Base-by-base conservation (phyloP, 2,113 vertebrate species). In the Percopsis transmontana region DNA sequence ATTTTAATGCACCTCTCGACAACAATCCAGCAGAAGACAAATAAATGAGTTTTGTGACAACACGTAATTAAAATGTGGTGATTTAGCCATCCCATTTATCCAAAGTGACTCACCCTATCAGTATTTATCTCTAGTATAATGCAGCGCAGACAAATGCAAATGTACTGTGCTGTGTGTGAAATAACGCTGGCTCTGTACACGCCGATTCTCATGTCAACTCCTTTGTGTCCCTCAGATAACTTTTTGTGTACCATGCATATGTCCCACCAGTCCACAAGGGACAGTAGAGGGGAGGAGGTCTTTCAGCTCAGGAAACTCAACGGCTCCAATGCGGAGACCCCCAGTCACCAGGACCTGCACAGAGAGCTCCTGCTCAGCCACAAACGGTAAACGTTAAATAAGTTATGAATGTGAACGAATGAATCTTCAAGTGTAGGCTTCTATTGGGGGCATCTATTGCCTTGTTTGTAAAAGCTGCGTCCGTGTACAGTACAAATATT, bases 351-450 rank as follows among this genome's bases (percentile, higher is more conserved):
- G 61, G 88, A 92, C 61, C 84, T 94, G 62, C 93, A 94, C 68
- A 73, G 84, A 6, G 93, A 95, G 76, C 90, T 95, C 64, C 68
- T 93, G 54, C 90, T 94, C 57, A 91, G 84, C 69, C 91, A 93
- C 60, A 95, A 91, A 79, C 90, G 90, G 93, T 93, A 78, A 2
- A 15, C 1, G 5, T 23, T 58, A 62, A 68, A 16, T 44, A 2
- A 44, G 3, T 6, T 5, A 44, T 14, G 15, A 44, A 44, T 14
- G 11, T 44, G 3, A 41, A 41, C 5, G 12, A 33, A 33, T 33
- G 4, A 1, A 33, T 33, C 7, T 7, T 33, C 15, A 44, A 41
- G 12, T 20, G 19, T 19, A 53, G 19, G 19, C 41, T 20, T 60
- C 40, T n/a, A 13, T 41, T 41, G 40, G 40, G 40, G 5, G 40